Conservation (phyloP, 2,113 vertebrate species). For the Phainopepla nitens region DNA sequence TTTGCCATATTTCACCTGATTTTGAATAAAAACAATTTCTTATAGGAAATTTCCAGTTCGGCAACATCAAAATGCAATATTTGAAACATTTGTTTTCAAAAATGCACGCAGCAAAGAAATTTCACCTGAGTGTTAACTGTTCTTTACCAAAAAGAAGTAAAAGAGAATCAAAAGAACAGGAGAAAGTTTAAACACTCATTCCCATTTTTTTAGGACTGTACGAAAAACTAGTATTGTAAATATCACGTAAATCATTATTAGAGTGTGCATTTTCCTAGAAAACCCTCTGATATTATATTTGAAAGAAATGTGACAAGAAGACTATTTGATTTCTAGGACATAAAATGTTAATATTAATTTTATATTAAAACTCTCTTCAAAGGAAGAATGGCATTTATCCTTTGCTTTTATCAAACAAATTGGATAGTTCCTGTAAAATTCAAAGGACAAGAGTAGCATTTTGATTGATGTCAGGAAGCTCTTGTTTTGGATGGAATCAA, state of each 20-base stretch:
- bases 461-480: not conserved
- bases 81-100: not conserved
- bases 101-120: not conserved
- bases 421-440: not conserved
- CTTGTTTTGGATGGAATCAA: not conserved
- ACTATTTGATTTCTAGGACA: not conserved
- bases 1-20: not conserved
- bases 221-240: fast-evolving
- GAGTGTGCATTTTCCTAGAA: not conserved
- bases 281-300: not conserved
- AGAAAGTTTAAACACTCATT: not conserved
- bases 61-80: not conserved
- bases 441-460: not conserved
- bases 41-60: not conserved
- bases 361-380: not conserved
- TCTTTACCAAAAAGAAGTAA: not conserved
- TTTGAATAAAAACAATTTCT: not conserved
- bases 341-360: not conserved
- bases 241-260: not conserved
- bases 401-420: not conserved
- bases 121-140: not conserved
- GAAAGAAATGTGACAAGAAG: not conserved
- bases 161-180: fast-evolving
- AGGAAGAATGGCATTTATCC: not conserved
- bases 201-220: not conserved